Evolutionary conservation across 2,888 invertebrate species (phyloP), one percentile per base, ranked within the genome.

Genomic region (Rotaria socialis): DNA sequence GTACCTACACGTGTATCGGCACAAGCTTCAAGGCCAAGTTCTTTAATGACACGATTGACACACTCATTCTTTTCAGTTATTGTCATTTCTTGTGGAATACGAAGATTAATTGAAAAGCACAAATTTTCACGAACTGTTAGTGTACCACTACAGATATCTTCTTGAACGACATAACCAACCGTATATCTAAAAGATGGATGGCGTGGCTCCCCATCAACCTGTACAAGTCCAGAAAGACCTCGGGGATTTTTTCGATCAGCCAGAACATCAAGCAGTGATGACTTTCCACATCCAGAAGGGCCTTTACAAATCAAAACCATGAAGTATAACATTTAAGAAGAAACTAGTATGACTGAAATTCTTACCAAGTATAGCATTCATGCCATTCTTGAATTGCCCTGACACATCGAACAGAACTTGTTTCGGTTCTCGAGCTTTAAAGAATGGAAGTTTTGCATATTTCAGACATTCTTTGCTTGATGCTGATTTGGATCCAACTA

Each of bases 91-190:
- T 87, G 86, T 10, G 90, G 89, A 14, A 91, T 88, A 19, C 91
- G 89, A 14, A 91, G 88, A 11, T 89, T 88, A 22, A 91, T 91
- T 55, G 91, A 91, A 87, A 91, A 91, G 87, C 88, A 87, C 87
- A 91, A 89, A 87, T 80, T 80, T 35, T 80, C 80, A 2, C 47
- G 22, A 7, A 80, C 80, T 24, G 80, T 80, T 11, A 80, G 91
- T 91, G 87, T 91, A 90, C 84, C 89, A n/a, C 80, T 80, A 19
- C 47, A 10, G 8, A 80, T 80, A 80, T 80, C 80, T 41, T 80
- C 91, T 90, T 91, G 91, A 10, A 91, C 90, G 56, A 91, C 91
- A 88, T 91, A 91, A 67, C 91, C 91, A 41, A 91, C 89, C 89
- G 90, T 89, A 87, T 90, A 90, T 87, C 91, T 91, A 89, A 90